Percentiles rank a stretch among this genome's conserved stretches.
Evolutionary conservation across 2,888 invertebrate genomes (phyloP).

Genomic region (Conomelus anceps): DNA sequence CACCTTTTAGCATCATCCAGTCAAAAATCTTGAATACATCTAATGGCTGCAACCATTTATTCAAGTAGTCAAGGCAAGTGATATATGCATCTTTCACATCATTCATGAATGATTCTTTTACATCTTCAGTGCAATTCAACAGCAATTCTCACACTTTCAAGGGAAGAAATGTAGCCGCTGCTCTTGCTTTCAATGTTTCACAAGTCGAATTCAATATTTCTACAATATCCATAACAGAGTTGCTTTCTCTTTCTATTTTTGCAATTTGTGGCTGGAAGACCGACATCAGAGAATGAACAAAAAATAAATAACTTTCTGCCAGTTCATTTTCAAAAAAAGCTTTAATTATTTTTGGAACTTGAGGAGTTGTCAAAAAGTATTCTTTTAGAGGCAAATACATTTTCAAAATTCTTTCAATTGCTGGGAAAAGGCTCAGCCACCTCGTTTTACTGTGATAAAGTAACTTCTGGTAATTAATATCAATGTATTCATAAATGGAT

Average conservation of each 20-base stretch:
- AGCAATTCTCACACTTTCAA: not conserved
- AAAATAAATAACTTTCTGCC: constrained; percentile 33
- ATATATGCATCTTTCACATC: too few relatives aligned
- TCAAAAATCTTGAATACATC: not conserved
- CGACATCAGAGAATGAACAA: constrained; percentile 30
- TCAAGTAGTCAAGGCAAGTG: constrained; percentile 15
- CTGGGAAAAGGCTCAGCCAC: too few relatives aligned
- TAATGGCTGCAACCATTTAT: not conserved
- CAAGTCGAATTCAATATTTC: not conserved
- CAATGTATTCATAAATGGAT: too few relatives aligned
- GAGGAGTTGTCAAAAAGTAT: too few relatives aligned
- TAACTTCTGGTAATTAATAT: too few relatives aligned
- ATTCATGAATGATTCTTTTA: too few relatives aligned
- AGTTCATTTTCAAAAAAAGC: constrained; percentile 35
- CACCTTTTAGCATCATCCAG: too few relatives aligned
- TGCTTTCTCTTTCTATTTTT: too few relatives aligned
- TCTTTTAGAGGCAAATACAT: too few relatives aligned
- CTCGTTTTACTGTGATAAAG: too few relatives aligned
- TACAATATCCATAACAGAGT: constrained; percentile 2
- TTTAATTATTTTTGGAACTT: too few relatives aligned
- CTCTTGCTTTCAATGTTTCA: not conserved
- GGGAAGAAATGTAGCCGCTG: not conserved
- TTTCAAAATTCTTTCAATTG: too few relatives aligned
- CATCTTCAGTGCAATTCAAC: not conserved
- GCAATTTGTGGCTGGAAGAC: constrained; percentile 7